Conservation (phyloP, 2,888 invertebrate species). For the Drosophila acutilabella region DNA sequence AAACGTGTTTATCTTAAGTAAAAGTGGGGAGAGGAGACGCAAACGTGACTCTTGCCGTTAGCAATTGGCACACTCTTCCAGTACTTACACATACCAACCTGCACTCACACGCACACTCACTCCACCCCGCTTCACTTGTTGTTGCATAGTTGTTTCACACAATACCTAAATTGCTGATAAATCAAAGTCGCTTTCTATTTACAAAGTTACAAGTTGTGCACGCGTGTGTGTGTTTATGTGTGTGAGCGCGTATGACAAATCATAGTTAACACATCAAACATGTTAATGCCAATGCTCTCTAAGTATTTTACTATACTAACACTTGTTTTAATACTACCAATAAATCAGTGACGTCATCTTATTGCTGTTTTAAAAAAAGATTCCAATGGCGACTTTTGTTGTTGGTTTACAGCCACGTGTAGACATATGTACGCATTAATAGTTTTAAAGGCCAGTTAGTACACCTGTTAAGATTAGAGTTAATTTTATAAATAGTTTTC, state of each 20-base stretch:
- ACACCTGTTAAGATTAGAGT: conserved; percentile 46
- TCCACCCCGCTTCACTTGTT: conserved; percentile 30
- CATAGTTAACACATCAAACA: conserved; percentile 23
- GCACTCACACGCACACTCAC: conserved; percentile 19
- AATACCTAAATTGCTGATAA: conserved; percentile 66
- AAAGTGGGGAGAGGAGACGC: conserved; percentile 30
- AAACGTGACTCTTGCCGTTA: conserved; percentile 58
- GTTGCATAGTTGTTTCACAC: conserved; percentile 63
- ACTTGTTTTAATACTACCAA: conserved; percentile 4
- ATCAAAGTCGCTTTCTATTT: conserved; percentile 69
- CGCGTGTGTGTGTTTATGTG: conserved; percentile 2
- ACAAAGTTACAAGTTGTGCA: conserved; percentile 42
- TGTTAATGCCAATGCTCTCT: conserved; percentile 5
- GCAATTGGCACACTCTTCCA: conserved; percentile 64
- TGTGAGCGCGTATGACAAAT: conserved; percentile 22
- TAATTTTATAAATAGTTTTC: neutral
- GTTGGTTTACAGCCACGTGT: conserved; percentile 28
- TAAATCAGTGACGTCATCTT: conserved; percentile 47
- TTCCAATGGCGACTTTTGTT: conserved; percentile 38
- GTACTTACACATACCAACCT: conserved; percentile 9
- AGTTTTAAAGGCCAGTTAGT: conserved; percentile 23
- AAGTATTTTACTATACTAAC: conserved; percentile 11
- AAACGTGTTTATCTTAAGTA: conserved; percentile 54
- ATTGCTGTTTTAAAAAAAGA: conserved; percentile 36
- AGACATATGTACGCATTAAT: conserved; percentile 10